Base-by-base conservation (phyloP, 2,888 invertebrate species). In the Sinhomidia bicolor region DNA sequence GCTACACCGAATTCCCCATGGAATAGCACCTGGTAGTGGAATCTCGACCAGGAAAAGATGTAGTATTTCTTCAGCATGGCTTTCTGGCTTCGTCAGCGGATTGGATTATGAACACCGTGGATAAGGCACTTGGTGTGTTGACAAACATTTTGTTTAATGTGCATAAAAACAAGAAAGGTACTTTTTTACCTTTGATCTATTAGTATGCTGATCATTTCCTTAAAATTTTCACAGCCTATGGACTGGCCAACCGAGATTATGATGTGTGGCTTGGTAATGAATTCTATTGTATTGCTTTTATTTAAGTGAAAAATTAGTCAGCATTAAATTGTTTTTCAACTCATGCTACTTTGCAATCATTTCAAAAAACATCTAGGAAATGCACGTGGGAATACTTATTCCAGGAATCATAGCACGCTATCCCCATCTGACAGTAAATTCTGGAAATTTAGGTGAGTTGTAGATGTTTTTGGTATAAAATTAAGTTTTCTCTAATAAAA, bases 261-360 rank as follows among this genome's bases (percentile, higher is more conserved):
- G 83, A 94, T 65, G 94, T 94, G 4, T 95, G 95, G 95, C 92
- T 95, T 81, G 95, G 95, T 20, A 95, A 95, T 92, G 94, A n/a
- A n/a, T n/a, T n/a, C 10, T 17, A 54, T 62, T 65, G 57, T 76
- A 76, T 74, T 51, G 57, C 41, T 79, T 82, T 88, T 83, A 36
- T 36, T 5, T 36, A 36, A 36, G 36, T 47, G n/a, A 9, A 47
- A 47, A 47, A 47, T 47, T 47, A 36, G 36, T 57, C 51, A 51
- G n/a, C 9, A 57, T 57, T 7, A 3, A 20, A 12, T 9, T 10
- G 3, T 62, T 5, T 92, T 93, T 74, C 87, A 94, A 94, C 93
- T 2, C 94, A 93, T 82, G 90, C 93, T n/a, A n/a, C 91, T 94
- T 80, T 94, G 94, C 2, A 94, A 94, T 79, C 12, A 74, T 1